Percentiles rank a stretch among this genome's conserved stretches.
Conservation (phyloP, 2,113 vertebrate genomes). For the Guaruba guarouba region DNA sequence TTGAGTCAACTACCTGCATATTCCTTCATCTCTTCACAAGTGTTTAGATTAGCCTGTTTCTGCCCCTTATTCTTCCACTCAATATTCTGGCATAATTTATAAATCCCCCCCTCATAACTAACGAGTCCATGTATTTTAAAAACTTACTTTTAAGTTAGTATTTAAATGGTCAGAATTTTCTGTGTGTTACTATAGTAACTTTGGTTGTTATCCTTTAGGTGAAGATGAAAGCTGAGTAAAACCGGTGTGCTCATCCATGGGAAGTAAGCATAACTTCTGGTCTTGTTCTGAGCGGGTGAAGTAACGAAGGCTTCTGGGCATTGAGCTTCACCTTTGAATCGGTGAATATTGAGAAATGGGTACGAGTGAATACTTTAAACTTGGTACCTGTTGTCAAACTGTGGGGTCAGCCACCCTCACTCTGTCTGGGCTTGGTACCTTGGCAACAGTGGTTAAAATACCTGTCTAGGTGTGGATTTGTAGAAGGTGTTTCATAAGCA, state of each 20-base stretch:
- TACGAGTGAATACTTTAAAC: rapidly evolving
- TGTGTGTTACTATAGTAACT: conserved; percentile 65
- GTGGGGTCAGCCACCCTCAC: background rate
- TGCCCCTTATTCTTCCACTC: conserved; percentile 69
- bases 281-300: background rate
- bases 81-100: conserved; percentile 58
- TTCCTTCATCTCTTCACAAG: conserved; percentile 55
- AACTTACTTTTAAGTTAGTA: conserved; percentile 70
- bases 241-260: conserved; percentile 34
- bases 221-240: conserved; percentile 78
- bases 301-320: background rate
- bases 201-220: conserved; percentile 80
- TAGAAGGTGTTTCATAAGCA: background rate
- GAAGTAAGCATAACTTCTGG: conserved; percentile 63
- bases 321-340: background rate
- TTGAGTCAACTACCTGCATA: conserved; percentile 67
- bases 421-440: background rate
- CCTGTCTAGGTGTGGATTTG: background rate
- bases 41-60: conserved; percentile 66
- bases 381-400: background rate
- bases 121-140: conserved; percentile 70
- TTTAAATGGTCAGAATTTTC: conserved; percentile 47
- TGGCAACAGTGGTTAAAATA: background rate
- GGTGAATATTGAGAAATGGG: background rate
- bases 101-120: conserved; percentile 68